These are phyloP conservation scores for Isoperla grammatica DNA, from an alignment of 2,888 invertebrate species.

Conservation along the genomic window DNA sequence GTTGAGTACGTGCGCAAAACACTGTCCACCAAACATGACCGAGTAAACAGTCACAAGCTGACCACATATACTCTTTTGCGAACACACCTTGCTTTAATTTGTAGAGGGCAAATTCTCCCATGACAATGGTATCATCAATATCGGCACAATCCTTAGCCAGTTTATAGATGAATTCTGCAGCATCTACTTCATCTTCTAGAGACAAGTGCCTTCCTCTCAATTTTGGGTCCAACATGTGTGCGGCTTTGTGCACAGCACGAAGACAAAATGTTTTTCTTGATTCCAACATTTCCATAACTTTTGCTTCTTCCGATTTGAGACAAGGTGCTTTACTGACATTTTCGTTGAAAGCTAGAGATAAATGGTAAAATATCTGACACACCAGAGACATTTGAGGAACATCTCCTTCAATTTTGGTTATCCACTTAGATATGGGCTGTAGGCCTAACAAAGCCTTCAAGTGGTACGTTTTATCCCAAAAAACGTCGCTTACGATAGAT, in stretches of 20 bases:
- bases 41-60: background rate
- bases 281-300: background rate
- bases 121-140: background rate
- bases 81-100: background rate
- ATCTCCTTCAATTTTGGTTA: conserved; percentile 31
- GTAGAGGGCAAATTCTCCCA: conserved; percentile 4
- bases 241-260: conserved; percentile 5
- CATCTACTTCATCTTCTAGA: conserved; percentile 5
- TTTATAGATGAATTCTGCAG: background rate
- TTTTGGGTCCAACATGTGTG: conserved; percentile 1
- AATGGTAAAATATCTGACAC: conserved; percentile 3
- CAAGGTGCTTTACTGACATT: conserved; percentile 1
- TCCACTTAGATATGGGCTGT: conserved; percentile 31
- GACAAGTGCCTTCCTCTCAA: background rate
- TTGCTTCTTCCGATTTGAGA: background rate
- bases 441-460: conserved; percentile 28
- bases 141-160: background rate
- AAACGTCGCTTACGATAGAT: conserved; percentile 30
- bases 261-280: background rate
- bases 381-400: conserved; percentile 32
- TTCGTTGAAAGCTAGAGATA: background rate
- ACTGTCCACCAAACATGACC: conserved; percentile 31
- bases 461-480: conserved; percentile 28
- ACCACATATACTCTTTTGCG: conserved; percentile 3
- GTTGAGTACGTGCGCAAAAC: conserved; percentile 28